Evolutionary conservation across 2,797 vertebrate genomes (phyloP).

Genomic region (Eleutherodactylus coqui): DNA sequence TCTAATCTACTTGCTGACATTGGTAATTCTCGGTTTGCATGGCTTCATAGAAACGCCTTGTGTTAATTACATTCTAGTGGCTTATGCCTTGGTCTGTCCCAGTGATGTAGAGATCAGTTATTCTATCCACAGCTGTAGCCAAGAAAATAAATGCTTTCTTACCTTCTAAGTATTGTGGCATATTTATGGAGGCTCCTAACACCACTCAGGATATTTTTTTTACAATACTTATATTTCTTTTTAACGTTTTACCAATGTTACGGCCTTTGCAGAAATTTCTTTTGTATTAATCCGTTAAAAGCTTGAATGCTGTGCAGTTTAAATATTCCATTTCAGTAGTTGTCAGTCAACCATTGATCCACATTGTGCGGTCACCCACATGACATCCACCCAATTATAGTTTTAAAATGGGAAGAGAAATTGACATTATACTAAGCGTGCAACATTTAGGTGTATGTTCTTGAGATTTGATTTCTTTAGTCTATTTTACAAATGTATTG

Average conservation of each 20-base stretch:
- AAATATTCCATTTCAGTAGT: conserved; percentile 25
- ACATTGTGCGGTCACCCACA: neutral
- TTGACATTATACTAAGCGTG: neutral
- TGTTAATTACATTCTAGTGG: conserved; percentile 38
- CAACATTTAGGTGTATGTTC: too few relatives aligned
- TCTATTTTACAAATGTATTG: neutral
- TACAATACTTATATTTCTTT: neutral
- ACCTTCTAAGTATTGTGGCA: conserved; percentile 6
- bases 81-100: conserved; percentile 34
- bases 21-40: conserved; percentile 36
- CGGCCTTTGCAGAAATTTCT: neutral
- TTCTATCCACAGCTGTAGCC: conserved; percentile 21
- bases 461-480: neutral
- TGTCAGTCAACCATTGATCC: conserved; percentile 37
- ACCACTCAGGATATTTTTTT: conserved; percentile 27
- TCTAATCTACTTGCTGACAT: conserved; percentile 4
- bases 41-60: conserved; percentile 31
- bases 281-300: conserved; percentile 42
- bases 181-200: conserved; percentile 32
- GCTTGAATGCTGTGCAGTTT: conserved; percentile 17
- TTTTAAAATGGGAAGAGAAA: conserved; percentile 10
- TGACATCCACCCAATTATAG: conserved; percentile 28
- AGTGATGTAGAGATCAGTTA: conserved; percentile 23
- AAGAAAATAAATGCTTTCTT: conserved; percentile 30
- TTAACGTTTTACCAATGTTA: conserved; percentile 32